Base-by-base conservation (phyloP, 2,797 vertebrate species). In the Xiphophorus birchmanni region DNA sequence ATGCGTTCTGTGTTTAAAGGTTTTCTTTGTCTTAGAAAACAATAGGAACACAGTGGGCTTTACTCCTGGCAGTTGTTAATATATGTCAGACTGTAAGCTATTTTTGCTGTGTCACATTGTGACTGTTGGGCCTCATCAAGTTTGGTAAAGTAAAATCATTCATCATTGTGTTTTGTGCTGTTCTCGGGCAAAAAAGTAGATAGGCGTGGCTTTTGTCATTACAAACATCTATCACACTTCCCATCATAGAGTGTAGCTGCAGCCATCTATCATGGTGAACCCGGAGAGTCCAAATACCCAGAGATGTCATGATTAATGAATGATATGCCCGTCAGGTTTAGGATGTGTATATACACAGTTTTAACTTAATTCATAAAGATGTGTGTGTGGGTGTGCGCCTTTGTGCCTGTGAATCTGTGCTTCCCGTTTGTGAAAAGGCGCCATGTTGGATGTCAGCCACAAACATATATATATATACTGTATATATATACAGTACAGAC, bases 161-260 rank as follows among this genome's bases (percentile, higher is more conserved):
- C 75, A 89, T 93, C 90, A 83, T 35, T 1, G 11, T 29, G 21
- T 40, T 78, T 84, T 84, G 73, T 82, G 80, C 58, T 5, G 1
- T 86, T 83, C 79, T 71, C 21, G 18, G 76, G 82, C 58, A 83
- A 90, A 91, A 26, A 86, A 81, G 83, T 69, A 80, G 86, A 88
- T 84, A 85, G 88, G 88, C 32, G 76, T 92, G 86, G 86, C 87
- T 17, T 42, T 32, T 83, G 87, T 88, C 90, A 85, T 74, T 85
- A 76, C 73, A 69, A 72, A 67, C 91, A 93, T 94, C 89, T 21
- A 89, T 93, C 90, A 92, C 37, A 71, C 84, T 81, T 87, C 80
- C 82, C 83, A 77, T 90, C 84, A 91, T 89, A 80, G 78, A 80
- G 75, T 72, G 74, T 74, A 82, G 84, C 81, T 17, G 82, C 84